Percentiles rank a stretch among this genome's conserved stretches.
Evolutionary conservation across 92 coral and sea anemone species (phyloP).

Genomic region (Parazoanthus darwini): DNA sequence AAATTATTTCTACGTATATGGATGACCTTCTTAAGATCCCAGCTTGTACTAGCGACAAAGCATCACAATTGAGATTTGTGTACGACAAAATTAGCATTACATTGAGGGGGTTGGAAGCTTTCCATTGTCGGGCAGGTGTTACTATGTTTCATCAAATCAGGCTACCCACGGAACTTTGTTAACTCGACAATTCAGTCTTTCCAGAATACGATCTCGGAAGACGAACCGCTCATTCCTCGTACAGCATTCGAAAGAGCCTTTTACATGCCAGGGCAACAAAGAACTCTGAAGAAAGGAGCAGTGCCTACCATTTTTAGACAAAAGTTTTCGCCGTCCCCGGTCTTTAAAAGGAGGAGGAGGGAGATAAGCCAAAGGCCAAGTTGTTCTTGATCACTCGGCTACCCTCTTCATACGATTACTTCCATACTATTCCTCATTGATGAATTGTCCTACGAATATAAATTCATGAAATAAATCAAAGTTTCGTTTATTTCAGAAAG

Average conservation of each 20-base stretch:
- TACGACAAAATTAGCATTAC: slow-evolving; percentile 59
- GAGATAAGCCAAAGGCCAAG: slow-evolving; percentile 6
- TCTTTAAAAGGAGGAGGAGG: slow-evolving; percentile 22
- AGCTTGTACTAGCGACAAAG: slow-evolving; percentile 43
- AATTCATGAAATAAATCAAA: slow-evolving; percentile 3
- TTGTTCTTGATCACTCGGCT: slow-evolving; percentile 14
- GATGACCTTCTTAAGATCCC: slow-evolving; percentile 63
- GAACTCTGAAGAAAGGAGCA: slow-evolving; percentile 16
- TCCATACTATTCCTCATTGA: not conserved
- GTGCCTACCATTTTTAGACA: slow-evolving; percentile 15
- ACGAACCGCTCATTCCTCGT: too few species aligned
- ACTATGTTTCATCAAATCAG: too few species aligned
- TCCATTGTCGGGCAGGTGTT: not conserved
- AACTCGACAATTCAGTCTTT: too few species aligned
- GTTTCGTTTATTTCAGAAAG: slow-evolving; percentile 28
- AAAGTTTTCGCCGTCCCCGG: slow-evolving; percentile 7
- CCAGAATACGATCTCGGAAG: too few species aligned
- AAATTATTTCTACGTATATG: slow-evolving; percentile 62
- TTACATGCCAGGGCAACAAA: slow-evolving; percentile 3
- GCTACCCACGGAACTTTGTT: too few species aligned
- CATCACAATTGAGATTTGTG: slow-evolving; percentile 41
- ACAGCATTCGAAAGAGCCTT: slow-evolving; percentile 7
- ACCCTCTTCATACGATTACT: slow-evolving; percentile 12
- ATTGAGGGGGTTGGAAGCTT: slow-evolving; percentile 40
- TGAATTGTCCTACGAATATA: slow-evolving; percentile 10